Percentiles rank a stretch among this genome's conserved stretches.
These are phyloP conservation scores for Styela plicata DNA, from an alignment of 23 tunicate genomes.

Conservation along the genomic window DNA sequence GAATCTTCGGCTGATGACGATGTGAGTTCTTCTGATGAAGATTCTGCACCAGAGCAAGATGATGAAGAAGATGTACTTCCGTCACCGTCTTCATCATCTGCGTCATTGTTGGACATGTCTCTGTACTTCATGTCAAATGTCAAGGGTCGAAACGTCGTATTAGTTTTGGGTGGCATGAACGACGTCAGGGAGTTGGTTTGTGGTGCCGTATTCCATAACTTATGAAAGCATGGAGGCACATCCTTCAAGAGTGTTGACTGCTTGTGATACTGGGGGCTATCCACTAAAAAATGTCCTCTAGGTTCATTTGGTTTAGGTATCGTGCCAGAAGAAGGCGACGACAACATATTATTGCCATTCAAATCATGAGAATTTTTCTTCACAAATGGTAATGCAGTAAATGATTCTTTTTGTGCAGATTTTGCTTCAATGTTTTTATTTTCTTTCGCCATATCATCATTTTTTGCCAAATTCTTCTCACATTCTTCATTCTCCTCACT, in stretches of 20 bases:
- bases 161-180: conserved; percentile 16
- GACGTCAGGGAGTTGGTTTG: conserved; percentile 4
- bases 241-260: conserved; percentile 16
- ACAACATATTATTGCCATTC: neutral
- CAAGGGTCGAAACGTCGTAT: neutral
- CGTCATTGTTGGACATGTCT: conserved; percentile 45
- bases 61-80: conserved; percentile 58
- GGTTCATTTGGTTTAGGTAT: conserved; percentile 19
- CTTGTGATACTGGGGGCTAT: conserved; percentile 89
- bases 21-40: conserved; percentile 10
- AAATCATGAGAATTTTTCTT: neutral
- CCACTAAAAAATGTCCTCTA: conserved; percentile 77
- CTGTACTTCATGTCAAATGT: conserved; percentile 46
- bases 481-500: conserved; percentile 6
- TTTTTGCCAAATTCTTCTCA: neutral
- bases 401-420: neutral
- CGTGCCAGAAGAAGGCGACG: neutral
- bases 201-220: conserved; percentile 1
- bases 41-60: conserved; percentile 50
- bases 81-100: conserved; percentile 49
- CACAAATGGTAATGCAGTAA: neutral
- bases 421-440: neutral
- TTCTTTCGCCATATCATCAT: neutral
- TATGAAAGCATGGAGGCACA: conserved; percentile 8
- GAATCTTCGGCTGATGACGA: conserved; percentile 28